A percentile compares a stretch with the other conserved stretches of the same genome.
Evolutionary conservation across 2,113 vertebrate genomes (phyloP).

Genomic region (Prietella phreatophila): DNA sequence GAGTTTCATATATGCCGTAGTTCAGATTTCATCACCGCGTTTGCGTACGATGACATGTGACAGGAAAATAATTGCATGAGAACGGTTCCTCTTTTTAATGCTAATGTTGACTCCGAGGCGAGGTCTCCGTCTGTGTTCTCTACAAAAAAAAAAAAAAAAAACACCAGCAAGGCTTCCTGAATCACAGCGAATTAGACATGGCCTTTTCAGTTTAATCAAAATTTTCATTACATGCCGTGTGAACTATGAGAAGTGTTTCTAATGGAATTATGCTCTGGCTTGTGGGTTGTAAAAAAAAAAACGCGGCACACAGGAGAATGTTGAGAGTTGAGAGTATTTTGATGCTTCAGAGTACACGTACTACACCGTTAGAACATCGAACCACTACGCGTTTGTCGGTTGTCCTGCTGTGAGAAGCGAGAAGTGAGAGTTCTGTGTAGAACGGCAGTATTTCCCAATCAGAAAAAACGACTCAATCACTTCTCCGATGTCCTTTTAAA

Average conservation of each 20-base stretch:
- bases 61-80: not conserved
- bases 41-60: not conserved
- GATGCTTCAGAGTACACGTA: not conserved
- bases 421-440: not conserved
- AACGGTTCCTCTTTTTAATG: not conserved
- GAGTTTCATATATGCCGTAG: not conserved
- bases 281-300: not conserved
- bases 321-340: not conserved
- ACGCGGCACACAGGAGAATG: not conserved
- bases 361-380: not conserved
- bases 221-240: conserved; percentile 22
- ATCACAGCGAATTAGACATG: conserved; percentile 13
- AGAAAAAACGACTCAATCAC: not conserved
- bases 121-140: not conserved
- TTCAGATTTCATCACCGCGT: not conserved
- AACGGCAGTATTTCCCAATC: not conserved
- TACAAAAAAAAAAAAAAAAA: not conserved
- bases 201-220: conserved; percentile 27
- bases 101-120: not conserved
- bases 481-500: not conserved
- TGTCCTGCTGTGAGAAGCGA: not conserved
- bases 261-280: conserved; percentile 2
- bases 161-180: not conserved
- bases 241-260: conserved; percentile 12
- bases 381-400: not conserved